Evolutionary conservation across 2,888 invertebrate species (phyloP).

Genomic region (Drosophila melanosoma): DNA sequence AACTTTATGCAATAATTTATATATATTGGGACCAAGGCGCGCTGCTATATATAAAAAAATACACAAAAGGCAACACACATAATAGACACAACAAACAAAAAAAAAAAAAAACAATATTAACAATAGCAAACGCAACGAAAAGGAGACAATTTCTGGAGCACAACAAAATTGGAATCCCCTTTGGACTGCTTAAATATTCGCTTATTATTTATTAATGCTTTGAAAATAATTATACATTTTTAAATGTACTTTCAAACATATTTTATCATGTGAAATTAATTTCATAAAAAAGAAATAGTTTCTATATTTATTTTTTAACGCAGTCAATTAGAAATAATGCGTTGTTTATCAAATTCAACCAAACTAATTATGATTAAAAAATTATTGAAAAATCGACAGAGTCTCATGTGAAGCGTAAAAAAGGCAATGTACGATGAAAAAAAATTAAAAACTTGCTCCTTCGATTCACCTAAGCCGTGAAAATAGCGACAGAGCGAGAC

Average conservation of each 20-base stretch:
- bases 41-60: slow-evolving; percentile 44
- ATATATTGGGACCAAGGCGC: slow-evolving; percentile 68
- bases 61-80: slow-evolving; percentile 71
- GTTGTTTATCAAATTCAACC: background rate
- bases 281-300: background rate
- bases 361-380: slow-evolving; percentile 3
- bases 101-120: slow-evolving; percentile 32
- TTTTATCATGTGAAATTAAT: background rate
- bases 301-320: background rate
- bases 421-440: slow-evolving; percentile 57
- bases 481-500: slow-evolving; percentile 1
- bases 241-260: background rate
- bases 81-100: slow-evolving; percentile 56
- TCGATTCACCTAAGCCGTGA: slow-evolving; percentile 60
- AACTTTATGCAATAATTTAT: slow-evolving; percentile 83
- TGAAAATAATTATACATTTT: background rate
- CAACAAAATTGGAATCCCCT: slow-evolving; percentile 43
- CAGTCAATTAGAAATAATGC: background rate
- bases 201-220: background rate
- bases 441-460: slow-evolving; percentile 82
- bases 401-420: slow-evolving; percentile 12
- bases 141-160: background rate
- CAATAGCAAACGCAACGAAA: slow-evolving; percentile 46
- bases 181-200: no score
- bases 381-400: slow-evolving; percentile 8